Evolutionary conservation across 2,113 vertebrate genomes (phyloP), one percentile per base, ranked within the genome.

Genomic region (Papio anubis): DNA sequence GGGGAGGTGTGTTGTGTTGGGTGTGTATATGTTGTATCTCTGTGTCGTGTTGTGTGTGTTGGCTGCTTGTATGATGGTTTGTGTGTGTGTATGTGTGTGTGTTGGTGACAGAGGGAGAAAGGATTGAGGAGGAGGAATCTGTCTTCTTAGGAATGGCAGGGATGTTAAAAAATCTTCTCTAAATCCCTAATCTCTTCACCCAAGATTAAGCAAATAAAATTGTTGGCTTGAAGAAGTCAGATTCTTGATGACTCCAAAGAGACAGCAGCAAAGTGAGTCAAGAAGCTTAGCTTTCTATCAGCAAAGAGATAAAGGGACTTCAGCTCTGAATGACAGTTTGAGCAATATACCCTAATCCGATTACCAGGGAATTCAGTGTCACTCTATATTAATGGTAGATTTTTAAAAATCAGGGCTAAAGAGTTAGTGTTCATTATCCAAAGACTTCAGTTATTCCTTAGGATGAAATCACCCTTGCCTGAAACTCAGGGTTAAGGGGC

Each of bases 291-390:
- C 76, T 95, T 94, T 75, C 72, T 82, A 96, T 96, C 85, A 0
- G 52, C 23, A 13, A 40, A 38, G 82, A 70, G 88, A 98, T 91
- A 95, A 97, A 97, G 86, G 93, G 45, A 17, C 32, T 89, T 66
- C 16, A 9, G 35, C 98, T 96, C 95, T 97, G 96, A 94, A 75
- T 98, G 98, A 97, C 98, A 98, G 94, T 97, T 97, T 95, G 98
- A 98, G 98, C 96, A 97, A 97, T 98, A 98, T 93, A 91, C 97
- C 92, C 95, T 99, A 98, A 99, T 98, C 98, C 52, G 97, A 99
- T 99, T 98, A 98, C 96, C 48, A 93, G 68, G 93, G 98, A 95
- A 98, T 95, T 98, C 98, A 93, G 94, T 96, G 96, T 98, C 95
- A 70, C 95, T 20, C 97, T 95, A 81, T 90, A 93, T 98, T 97